Evolutionary conservation across 2,113 vertebrate species (phyloP), one percentile per base, ranked within the genome.

Genomic region (Apaloderma vittatum): DNA sequence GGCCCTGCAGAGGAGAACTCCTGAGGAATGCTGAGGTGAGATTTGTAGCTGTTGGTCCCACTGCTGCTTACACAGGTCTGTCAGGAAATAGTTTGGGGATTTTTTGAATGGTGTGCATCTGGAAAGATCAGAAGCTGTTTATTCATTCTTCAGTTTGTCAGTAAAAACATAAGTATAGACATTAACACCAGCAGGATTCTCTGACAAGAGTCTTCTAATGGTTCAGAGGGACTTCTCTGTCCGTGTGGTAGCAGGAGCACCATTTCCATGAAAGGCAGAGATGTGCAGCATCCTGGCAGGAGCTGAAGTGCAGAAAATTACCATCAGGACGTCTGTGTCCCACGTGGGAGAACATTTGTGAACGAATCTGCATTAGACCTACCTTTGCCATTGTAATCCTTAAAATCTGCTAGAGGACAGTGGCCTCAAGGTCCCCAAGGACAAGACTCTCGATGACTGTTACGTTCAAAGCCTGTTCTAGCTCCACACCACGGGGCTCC

Each of bases 281-380:
- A 16, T 32, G 32, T 30, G 43, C 34, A 27, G 52, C 27, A 34
- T 67, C 7, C 32, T 65, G 6, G 51, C 37, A 19, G 14, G 34
- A 77, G 63, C 36, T 59, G 46, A 48, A 59, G 34, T 37, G 26
- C 48, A 45, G 27, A 49, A 82, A 71, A 29, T 16, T 22, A 71
- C 32, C 27, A 40, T 8, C 54, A 59, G 26, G 70, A 61, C 8
- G n/a, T 18, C 36, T 34, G 0, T n/a, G 9, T 76, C 54, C 54
- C 46, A 17, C 1, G 22, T 7, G 43, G 34, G 22, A 30, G 19
- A 40, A 36, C 1, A 0, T 59, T 46, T 55, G n/a, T 51, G 22
- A 43, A 11, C 3, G 2, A 55, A 12, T 45, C 37, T 93, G 37
- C 19, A 7, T n/a, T 79, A 63, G 62, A 34, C 49, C 22, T 80